Evolutionary conservation across 2,888 invertebrate species (phyloP).

Genomic region (Parapristionchus giblindavisi): DNA sequence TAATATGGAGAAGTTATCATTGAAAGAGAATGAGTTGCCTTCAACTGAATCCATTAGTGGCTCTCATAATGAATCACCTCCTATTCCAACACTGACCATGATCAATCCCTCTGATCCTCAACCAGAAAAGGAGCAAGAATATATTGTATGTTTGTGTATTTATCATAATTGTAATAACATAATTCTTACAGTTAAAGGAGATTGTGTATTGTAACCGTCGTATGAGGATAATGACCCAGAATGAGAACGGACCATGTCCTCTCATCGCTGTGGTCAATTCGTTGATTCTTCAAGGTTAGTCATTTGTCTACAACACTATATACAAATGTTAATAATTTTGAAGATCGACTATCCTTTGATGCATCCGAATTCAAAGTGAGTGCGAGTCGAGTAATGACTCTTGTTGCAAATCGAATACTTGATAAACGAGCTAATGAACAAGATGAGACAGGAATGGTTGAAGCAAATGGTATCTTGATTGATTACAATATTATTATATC

Average conservation of each 20-base stretch:
- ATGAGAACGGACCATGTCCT: conserved; percentile 76
- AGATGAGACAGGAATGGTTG: background rate
- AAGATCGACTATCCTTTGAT: conserved; percentile 10
- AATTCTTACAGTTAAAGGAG: conserved; percentile 25
- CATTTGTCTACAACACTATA: too few relatives aligned
- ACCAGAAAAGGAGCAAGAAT: background rate
- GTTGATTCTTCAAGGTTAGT: conserved; percentile 72
- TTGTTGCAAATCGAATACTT: background rate
- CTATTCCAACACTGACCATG: background rate
- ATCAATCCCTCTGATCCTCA: background rate
- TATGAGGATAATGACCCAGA: conserved; percentile 74
- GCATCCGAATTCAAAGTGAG: background rate
- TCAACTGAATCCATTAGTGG: too few relatives aligned
- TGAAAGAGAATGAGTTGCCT: too few relatives aligned
- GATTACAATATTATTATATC: too few relatives aligned
- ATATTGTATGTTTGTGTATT: conserved; percentile 8
- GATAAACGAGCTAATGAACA: too few relatives aligned
- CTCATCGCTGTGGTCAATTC: conserved; percentile 75
- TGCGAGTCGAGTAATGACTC: background rate
- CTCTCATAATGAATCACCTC: background rate
- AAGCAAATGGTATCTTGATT: conserved; percentile 26
- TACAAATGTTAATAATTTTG: too few relatives aligned
- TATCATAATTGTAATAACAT: background rate
- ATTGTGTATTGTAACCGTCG: background rate
- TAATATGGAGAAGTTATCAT: too few relatives aligned